phyloP scores from a whole-genome alignment of 1,140 invertebrate genomes.

The Mycetomoellerius zeteki region DNA sequence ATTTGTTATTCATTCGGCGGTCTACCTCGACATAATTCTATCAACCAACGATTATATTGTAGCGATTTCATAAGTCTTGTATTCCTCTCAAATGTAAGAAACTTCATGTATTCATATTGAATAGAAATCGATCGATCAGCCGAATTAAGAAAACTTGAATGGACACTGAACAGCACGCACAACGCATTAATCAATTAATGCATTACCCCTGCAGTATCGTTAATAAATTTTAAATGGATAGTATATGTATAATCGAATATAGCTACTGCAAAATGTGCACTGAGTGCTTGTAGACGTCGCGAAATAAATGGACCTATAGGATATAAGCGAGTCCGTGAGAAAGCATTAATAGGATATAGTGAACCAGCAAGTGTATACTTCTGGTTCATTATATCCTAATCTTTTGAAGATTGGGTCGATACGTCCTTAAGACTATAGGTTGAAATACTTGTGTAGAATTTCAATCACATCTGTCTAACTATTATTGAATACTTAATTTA shows the following conservation, averaged over 20 bases:
- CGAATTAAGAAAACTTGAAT: slow-evolving; percentile 38
- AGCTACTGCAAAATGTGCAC: slow-evolving; percentile 19
- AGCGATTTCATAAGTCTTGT: slow-evolving; percentile 12
- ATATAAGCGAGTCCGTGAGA: slow-evolving; percentile 27
- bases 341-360: slow-evolving; percentile 34
- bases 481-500: slow-evolving; percentile 27
- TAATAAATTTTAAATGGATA: slow-evolving; percentile 52
- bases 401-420: slow-evolving; percentile 60
- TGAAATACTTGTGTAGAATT: slow-evolving; percentile 42
- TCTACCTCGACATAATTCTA: not conserved
- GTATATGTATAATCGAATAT: slow-evolving; percentile 30
- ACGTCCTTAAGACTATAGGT: slow-evolving; percentile 24
- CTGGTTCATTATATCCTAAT: too few species aligned
- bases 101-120: not conserved
- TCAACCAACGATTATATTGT: not conserved
- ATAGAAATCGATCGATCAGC: not conserved
- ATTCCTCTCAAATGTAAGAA: not conserved
- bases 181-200: not conserved
- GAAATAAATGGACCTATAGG: slow-evolving; percentile 50
- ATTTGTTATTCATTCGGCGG: not conserved
- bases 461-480: slow-evolving; percentile 17
- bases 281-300: slow-evolving; percentile 25
- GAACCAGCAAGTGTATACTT: slow-evolving; percentile 54
- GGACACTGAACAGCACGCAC: not conserved
- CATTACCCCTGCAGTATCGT: not conserved